phyloP scores from a whole-genome alignment of 2,888 invertebrate species.

The Dastarcus helophoroides region DNA sequence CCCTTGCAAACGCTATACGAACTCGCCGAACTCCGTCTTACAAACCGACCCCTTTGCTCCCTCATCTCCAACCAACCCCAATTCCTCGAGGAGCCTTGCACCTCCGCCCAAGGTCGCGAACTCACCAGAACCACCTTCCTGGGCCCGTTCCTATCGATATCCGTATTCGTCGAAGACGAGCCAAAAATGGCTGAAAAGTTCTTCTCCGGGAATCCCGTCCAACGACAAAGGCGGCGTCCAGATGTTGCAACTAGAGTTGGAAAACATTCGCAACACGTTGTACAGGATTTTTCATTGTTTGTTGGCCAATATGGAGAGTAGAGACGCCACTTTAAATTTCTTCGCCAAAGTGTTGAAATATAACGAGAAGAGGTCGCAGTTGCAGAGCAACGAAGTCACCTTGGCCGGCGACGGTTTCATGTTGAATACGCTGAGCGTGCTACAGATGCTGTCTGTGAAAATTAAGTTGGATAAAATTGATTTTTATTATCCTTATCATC shows the following conservation, averaged over 20 bases:
- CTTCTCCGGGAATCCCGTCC: slow-evolving; percentile 44
- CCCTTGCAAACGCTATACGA: slow-evolving; percentile 54
- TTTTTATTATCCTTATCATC: slow-evolving; percentile 78
- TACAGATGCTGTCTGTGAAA: slow-evolving; percentile 83
- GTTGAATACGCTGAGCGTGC: slow-evolving; percentile 81
- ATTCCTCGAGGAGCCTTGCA: slow-evolving; percentile 61
- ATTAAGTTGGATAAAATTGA: slow-evolving; percentile 86
- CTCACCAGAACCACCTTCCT: slow-evolving; percentile 74
- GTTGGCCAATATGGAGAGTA: slow-evolving; percentile 67
- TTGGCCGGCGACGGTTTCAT: slow-evolving; percentile 92
- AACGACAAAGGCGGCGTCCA: slow-evolving; percentile 56
- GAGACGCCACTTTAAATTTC: slow-evolving; percentile 69
- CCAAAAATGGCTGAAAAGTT: slow-evolving; percentile 75
- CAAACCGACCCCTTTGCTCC: slow-evolving; percentile 65
- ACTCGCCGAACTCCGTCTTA: slow-evolving; percentile 66
- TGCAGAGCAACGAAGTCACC: slow-evolving; percentile 78
- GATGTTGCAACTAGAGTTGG: slow-evolving; percentile 69
- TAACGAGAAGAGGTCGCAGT: slow-evolving; percentile 81
- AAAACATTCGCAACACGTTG: slow-evolving; percentile 62
- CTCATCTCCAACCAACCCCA: slow-evolving; percentile 55
- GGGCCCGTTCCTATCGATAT: slow-evolving; percentile 85
- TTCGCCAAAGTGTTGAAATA: slow-evolving; percentile 63
- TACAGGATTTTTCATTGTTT: slow-evolving; percentile 76
- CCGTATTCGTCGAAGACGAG: slow-evolving; percentile 89
- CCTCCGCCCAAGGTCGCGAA: slow-evolving; percentile 74